Conservation (phyloP, 1,140 invertebrate genomes). For the Euwallacea similis region DNA sequence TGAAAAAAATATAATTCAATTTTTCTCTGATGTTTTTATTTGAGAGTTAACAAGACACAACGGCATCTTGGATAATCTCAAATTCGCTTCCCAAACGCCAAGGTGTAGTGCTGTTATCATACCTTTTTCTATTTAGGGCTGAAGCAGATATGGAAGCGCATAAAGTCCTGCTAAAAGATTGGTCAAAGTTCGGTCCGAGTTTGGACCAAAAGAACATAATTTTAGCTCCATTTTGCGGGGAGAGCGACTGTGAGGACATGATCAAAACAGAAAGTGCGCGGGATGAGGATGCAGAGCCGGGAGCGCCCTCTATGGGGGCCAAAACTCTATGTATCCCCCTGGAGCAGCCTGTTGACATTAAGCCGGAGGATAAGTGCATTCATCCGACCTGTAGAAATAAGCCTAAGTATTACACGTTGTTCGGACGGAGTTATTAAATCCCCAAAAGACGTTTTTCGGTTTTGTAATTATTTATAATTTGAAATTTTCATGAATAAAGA, state of each 20-base stretch:
- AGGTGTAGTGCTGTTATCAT: background rate
- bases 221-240: constrained; percentile 92
- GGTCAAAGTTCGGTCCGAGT: constrained; percentile 77
- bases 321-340: constrained; percentile 98
- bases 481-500: too few species aligned
- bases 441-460: too few species aligned
- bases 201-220: constrained; percentile 91
- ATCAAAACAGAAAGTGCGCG: constrained; percentile 95
- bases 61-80: too few species aligned
- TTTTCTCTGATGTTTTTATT: too few species aligned
- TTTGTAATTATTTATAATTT: too few species aligned
- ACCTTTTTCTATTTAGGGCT: constrained; percentile 62
- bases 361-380: constrained; percentile 75
- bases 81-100: too few species aligned
- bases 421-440: constrained; percentile 90
- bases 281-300: constrained; percentile 67
- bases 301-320: constrained; percentile 94
- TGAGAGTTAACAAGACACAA: too few species aligned
- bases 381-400: constrained; percentile 81
- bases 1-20: too few species aligned
- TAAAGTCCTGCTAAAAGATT: constrained; percentile 70
- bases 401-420: constrained; percentile 87
- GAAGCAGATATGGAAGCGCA: constrained; percentile 75
- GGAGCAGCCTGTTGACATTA: constrained; percentile 72
- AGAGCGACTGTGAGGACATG: constrained; percentile 84